Evolutionary conservation across 1,140 invertebrate genomes (phyloP), one percentile per base, ranked within the genome.

Genomic region (Diuraphis noxia): DNA sequence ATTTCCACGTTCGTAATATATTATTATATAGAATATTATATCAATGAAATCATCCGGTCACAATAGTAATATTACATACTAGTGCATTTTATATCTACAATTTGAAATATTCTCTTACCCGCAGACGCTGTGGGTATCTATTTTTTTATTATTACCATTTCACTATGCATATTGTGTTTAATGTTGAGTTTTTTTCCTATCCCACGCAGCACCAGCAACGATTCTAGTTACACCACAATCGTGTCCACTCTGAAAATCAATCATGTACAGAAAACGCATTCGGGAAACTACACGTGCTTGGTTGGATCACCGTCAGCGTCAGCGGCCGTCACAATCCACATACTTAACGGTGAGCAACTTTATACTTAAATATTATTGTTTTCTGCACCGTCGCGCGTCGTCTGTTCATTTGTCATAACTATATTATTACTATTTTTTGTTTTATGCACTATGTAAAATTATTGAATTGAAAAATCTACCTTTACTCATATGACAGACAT

Each of bases 261-360:
- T 38, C 94, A 94, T 88, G 93, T 94, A n/a, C 93, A 94, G 92
- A 94, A 94, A 92, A 92, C 92, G 30, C 94, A 95, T 92, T 94
- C 94, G 56, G 94, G 94, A 86, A 94, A 95, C 93, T 94, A 94
- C 93, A 94, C 94, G 41, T 94, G 94, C 93, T 92, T 93, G 34
- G 93, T 94, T 38, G 94, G 94, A 91, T 93, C 93, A 63, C 92
- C 94, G 72, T 84, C 92, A 34, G 94, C 94, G 19, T 93, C 94
- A 49, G 94, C 94, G 38, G 94, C 94, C 34, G 94, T 95, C 34
- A 93, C 94, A 63, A 94, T 95, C 91, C 95, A 95, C 93, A 94
- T 95, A 81, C 94, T 95, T 88, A 95, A 95, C 92, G 95, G 95
- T 94, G 94, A 94, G 92, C 92, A 0, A 87, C 17, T 63, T 40